Conservation (phyloP, 2,888 invertebrate genomes). For the Drosophila putrida region DNA sequence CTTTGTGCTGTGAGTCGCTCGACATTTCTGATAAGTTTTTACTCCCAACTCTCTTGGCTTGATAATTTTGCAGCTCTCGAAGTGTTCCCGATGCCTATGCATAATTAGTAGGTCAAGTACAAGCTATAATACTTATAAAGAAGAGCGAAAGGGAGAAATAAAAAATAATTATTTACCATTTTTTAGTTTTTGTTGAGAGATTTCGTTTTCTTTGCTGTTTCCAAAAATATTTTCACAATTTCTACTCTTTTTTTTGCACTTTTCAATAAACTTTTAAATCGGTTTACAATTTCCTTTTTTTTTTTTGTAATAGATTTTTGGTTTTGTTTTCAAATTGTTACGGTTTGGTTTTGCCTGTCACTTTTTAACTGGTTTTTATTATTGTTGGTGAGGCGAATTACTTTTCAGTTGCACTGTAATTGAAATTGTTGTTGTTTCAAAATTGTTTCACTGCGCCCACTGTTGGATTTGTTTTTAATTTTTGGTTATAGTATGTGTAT, state of each 20-base stretch:
- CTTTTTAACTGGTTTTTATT: slow-evolving; percentile 70
- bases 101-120: slow-evolving; percentile 76
- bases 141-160: slow-evolving; percentile 17
- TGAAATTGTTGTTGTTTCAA: slow-evolving; percentile 58
- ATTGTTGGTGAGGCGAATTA: slow-evolving; percentile 47
- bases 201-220: slow-evolving; percentile 21
- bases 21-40: slow-evolving; percentile 33
- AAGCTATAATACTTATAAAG: slow-evolving; percentile 8
- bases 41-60: background rate
- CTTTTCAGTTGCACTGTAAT: slow-evolving; percentile 75
- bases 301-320: slow-evolving; percentile 23
- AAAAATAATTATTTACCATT: slow-evolving; percentile 47
- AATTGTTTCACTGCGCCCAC: slow-evolving; percentile 61
- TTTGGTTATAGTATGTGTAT: slow-evolving; percentile 11
- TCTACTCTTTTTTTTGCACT: slow-evolving; percentile 4
- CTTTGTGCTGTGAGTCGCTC: slow-evolving; percentile 12
- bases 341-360: slow-evolving; percentile 59
- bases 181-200: slow-evolving; percentile 12
- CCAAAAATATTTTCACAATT: slow-evolving; percentile 8
- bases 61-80: slow-evolving; percentile 21
- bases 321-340: slow-evolving; percentile 34
- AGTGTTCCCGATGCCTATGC: slow-evolving; percentile 20
- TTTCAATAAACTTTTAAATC: slow-evolving; percentile 46
- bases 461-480: slow-evolving; percentile 29
- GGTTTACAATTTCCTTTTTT: slow-evolving; percentile 47